These are phyloP conservation scores for Mercenaria mercenaria DNA, from an alignment of 1,140 invertebrate species.

Conservation along the genomic window DNA sequence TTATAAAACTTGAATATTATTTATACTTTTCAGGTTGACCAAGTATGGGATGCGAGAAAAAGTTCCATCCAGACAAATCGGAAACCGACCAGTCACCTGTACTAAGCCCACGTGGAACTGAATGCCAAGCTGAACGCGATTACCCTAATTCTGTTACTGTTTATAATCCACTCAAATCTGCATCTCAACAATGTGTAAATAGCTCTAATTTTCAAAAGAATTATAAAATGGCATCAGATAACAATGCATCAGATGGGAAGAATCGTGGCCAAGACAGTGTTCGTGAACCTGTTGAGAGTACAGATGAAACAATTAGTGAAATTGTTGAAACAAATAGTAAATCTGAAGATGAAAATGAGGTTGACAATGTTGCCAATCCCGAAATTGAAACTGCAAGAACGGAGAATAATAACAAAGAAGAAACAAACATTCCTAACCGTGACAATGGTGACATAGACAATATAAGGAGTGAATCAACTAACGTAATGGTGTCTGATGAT, in stretches of 20 bases:
- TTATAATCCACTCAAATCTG: background rate
- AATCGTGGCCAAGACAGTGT: too few relatives aligned
- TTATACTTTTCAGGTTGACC: background rate
- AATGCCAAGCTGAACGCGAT: background rate
- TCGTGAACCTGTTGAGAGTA: background rate
- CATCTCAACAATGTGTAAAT: background rate
- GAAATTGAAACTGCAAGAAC: too few relatives aligned
- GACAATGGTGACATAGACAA: too few relatives aligned
- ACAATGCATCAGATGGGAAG: too few relatives aligned
- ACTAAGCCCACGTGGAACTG: background rate
- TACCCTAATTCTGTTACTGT: background rate
- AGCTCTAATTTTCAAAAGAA: background rate
- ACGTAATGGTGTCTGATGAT: too few relatives aligned
- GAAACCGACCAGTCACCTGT: background rate
- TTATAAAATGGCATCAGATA: background rate
- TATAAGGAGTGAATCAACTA: too few relatives aligned
- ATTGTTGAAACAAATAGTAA: too few relatives aligned
- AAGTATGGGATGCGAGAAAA: background rate
- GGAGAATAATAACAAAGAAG: too few relatives aligned
- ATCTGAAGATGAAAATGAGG: too few relatives aligned
- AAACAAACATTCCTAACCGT: too few relatives aligned
- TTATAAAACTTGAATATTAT: too few relatives aligned
- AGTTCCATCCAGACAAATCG: background rate
- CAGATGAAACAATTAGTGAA: background rate
- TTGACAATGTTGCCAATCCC: too few relatives aligned